Base-by-base conservation (phyloP, 1,140 invertebrate genomes). In the Pogonognathellus flavescens region DNA sequence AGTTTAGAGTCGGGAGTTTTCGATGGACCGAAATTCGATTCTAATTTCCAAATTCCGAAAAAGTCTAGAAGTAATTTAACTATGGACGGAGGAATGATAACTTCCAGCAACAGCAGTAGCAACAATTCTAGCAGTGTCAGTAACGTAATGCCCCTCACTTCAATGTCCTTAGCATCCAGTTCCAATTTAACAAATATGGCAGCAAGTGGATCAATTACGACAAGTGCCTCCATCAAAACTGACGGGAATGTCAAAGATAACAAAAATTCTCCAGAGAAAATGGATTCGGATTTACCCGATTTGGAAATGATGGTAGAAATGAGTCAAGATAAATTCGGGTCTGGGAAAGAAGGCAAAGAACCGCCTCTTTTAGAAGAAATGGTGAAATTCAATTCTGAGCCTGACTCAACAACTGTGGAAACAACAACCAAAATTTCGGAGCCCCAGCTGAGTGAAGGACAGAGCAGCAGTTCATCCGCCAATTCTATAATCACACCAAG, bases 41-140 rank as follows among this genome's bases (percentile, higher is more conserved):
- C 84, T 14, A 88, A 86, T 55, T 88, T 87, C 62, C 88, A 88
- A 66, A 88, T 88, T 16, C 88, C 88, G 10, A 88, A 88, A 66
- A 88, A 88, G 62, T 86, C 85, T 11, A 59, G 85, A 14, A 81
- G 25, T 25, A 81, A 60, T 81, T 53, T 52, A 16, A 9, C 41
- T 11, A 22, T 31, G 41, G 70, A 76, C 25, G 41, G 25, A 1
- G 7, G 16, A n/a, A n/a, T 2, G 1, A 0, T 50, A n/a, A 49
- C 9, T 9, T 5, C 0, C 22, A 11, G 1, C 62, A 0, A 1
- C 20, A 10, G 4, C 22, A 41, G 31, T 9, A 20, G 18, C 41
- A n/a, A 60, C 60, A 84, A 22, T 16, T 80, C 18, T 20, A 22
- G 22, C 25, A 11, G 11, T 13, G 2, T 9, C 57, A 83, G 25